Evolutionary conservation across 2,113 vertebrate genomes (phyloP).

Genomic region (Prunella himalayana): DNA sequence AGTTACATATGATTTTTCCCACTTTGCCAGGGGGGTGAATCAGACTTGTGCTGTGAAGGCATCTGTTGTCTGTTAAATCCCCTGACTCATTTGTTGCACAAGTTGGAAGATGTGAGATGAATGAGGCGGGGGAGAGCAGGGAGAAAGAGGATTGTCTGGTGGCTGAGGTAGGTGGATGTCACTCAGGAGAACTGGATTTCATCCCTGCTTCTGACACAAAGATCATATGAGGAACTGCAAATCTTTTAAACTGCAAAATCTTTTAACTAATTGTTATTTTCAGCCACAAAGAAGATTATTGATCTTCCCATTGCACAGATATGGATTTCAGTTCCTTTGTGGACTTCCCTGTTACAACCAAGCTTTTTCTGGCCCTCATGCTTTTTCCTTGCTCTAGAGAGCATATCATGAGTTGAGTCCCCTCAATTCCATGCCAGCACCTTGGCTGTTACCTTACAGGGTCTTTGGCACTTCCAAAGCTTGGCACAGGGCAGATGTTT

Average conservation of each 20-base stretch:
- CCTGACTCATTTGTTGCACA: constrained; percentile 38
- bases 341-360: neutral
- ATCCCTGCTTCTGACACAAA: neutral
- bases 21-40: constrained; percentile 8
- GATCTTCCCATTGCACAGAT: neutral
- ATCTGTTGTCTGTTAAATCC: constrained; percentile 55
- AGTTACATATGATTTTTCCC: constrained; percentile 12
- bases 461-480: neutral
- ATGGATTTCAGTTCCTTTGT: neutral
- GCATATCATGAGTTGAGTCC: neutral
- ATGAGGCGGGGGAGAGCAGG: neutral
- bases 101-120: constrained; percentile 28
- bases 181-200: neutral
- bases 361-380: neutral
- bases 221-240: neutral
- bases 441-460: neutral
- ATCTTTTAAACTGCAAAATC: neutral
- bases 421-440: neutral
- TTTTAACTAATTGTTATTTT: neutral
- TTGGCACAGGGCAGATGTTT: neutral
- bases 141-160: neutral
- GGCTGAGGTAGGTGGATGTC: neutral
- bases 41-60: constrained; percentile 28
- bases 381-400: neutral
- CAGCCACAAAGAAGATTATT: neutral